Percentiles rank a stretch among this genome's conserved stretches.
Evolutionary conservation across 2,113 vertebrate species (phyloP).

Genomic region (Octodon degus): DNA sequence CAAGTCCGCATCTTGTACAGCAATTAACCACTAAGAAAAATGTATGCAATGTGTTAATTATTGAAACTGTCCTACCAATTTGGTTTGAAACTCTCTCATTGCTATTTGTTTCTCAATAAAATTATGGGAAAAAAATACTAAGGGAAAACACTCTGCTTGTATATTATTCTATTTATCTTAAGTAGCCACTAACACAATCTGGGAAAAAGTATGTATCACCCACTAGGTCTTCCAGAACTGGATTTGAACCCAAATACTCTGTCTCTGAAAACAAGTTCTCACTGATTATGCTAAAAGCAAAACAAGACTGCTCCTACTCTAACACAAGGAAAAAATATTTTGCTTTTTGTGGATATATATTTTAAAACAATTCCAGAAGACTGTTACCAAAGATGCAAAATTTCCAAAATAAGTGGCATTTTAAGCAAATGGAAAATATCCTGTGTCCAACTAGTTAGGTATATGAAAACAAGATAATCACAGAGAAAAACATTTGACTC

Average conservation of each 20-base stretch:
- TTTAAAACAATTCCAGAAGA: slow-evolving; percentile 41
- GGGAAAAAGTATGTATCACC: not conserved
- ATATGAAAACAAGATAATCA: slow-evolving; percentile 43
- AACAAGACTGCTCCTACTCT: slow-evolving; percentile 5
- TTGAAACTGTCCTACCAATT: too few species aligned
- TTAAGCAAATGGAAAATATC: slow-evolving; percentile 55
- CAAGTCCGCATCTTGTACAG: too few species aligned
- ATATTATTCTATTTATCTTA: not conserved
- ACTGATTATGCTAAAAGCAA: not conserved
- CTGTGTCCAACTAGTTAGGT: slow-evolving; percentile 22
- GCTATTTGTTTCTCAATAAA: too few species aligned
- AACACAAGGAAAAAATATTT: not conserved
- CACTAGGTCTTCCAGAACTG: not conserved
- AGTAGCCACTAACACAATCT: not conserved
- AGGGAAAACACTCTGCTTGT: slow-evolving; percentile 8
- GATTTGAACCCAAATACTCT: not conserved
- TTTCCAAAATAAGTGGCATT: slow-evolving; percentile 60
- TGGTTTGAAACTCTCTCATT: too few species aligned
- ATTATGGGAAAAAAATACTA: not conserved
- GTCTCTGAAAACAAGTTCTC: not conserved
- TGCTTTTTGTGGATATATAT: not conserved
- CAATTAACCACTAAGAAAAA: too few species aligned
- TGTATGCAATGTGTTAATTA: too few species aligned
- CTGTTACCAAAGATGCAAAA: not conserved
- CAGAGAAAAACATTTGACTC: slow-evolving; percentile 3